A percentile compares a stretch with the other conserved stretches of the same genome.
Evolutionary conservation across 2,113 vertebrate genomes (phyloP).

Genomic region (Pelusios castaneus): DNA sequence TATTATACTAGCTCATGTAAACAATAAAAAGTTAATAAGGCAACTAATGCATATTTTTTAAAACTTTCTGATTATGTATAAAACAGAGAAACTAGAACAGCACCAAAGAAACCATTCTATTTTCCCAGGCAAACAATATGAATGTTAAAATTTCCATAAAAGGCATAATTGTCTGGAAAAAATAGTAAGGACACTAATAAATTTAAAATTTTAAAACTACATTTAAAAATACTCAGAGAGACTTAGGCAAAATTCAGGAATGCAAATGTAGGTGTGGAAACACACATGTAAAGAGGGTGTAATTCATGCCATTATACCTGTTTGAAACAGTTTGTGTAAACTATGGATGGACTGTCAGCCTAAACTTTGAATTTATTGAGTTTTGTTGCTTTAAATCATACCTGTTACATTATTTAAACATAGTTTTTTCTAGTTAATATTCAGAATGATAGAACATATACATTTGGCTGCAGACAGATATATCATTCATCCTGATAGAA

Average conservation of each 20-base stretch:
- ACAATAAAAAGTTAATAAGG: neutral
- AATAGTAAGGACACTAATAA: conserved; percentile 30
- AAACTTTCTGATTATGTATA: neutral
- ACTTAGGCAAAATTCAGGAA: conserved; percentile 53
- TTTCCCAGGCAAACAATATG: neutral
- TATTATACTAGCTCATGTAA: neutral
- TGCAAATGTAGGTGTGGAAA: conserved; percentile 40
- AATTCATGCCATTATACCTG: conserved; percentile 68
- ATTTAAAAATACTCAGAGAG: conserved; percentile 49
- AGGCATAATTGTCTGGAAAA: conserved; percentile 5
- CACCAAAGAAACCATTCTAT: neutral
- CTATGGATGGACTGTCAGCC: conserved; percentile 65
- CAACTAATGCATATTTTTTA: conserved; percentile 11
- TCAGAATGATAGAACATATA: conserved; percentile 71
- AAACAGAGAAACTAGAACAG: neutral
- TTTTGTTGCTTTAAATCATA: conserved; percentile 80
- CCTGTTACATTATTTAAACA: conserved; percentile 78
- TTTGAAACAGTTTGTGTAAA: conserved; percentile 70
- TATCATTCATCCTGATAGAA: conserved; percentile 74
- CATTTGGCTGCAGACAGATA: conserved; percentile 71
- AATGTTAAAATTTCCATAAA: neutral
- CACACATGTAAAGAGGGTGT: conserved; percentile 39
- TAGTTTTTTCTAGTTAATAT: conserved; percentile 77
- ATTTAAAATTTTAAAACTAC: conserved; percentile 44
- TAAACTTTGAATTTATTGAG: conserved; percentile 77